Evolutionary conservation across 37 sponge, comb jelly and placozoan genomes (phyloP).

Genomic region (Spongilla lacustris): DNA sequence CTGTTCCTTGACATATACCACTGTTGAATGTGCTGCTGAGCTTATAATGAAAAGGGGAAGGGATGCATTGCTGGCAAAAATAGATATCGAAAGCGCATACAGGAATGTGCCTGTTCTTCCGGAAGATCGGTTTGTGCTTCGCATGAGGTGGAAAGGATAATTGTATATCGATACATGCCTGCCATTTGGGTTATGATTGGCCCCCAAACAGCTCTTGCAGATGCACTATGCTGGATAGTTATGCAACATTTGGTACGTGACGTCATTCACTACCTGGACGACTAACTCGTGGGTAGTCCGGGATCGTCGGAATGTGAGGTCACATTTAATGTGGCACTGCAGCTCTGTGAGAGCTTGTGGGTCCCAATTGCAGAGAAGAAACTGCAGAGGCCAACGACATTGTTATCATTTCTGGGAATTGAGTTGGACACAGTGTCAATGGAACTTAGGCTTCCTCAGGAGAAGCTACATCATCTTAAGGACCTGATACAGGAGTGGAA

Average conservation of each 20-base stretch:
- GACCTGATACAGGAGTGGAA: too few species aligned
- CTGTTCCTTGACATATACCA: constrained; percentile 1
- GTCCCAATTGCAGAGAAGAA: too few species aligned
- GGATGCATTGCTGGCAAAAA: constrained; percentile 15
- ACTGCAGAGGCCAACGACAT: too few species aligned
- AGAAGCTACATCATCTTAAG: background rate
- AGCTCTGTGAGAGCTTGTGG: too few species aligned
- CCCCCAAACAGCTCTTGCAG: too few species aligned
- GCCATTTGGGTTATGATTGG: background rate
- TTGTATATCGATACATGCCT: background rate
- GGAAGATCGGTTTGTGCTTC: background rate
- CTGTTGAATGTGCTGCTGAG: constrained; percentile 6
- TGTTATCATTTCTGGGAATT: too few species aligned
- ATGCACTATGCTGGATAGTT: too few species aligned
- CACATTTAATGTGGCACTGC: too few species aligned
- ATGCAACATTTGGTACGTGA: too few species aligned
- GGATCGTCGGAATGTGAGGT: too few species aligned
- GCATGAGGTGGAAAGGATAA: background rate
- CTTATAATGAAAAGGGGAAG: background rate
- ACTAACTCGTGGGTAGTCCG: too few species aligned
- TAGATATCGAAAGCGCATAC: constrained; percentile 9
- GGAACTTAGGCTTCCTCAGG: background rate
- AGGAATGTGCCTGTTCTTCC: background rate
- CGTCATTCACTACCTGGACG: too few species aligned
- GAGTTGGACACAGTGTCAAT: background rate